Conservation (phyloP, 1,140 invertebrate genomes). For the Drosophila guanche region DNA sequence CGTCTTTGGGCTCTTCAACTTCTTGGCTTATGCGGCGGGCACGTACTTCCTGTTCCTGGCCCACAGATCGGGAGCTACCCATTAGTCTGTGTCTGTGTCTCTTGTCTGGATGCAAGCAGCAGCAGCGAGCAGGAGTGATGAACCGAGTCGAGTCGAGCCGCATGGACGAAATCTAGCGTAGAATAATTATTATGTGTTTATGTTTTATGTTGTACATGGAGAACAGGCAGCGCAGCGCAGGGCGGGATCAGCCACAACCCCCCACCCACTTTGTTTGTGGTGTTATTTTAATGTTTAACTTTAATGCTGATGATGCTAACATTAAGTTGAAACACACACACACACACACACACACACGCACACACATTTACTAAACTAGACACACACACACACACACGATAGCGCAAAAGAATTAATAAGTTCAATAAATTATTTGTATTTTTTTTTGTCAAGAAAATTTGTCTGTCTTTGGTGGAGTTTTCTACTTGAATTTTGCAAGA, state of each 20-base stretch:
- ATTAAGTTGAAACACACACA: conserved; percentile 44
- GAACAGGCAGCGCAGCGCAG: not conserved
- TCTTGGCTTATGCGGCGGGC: conserved; percentile 90
- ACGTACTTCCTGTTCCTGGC: conserved; percentile 90
- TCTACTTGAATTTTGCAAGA: too few species aligned
- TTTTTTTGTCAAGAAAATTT: conserved; percentile 30
- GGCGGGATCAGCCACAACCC: conserved; percentile 6
- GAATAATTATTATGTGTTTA: conserved; percentile 40
- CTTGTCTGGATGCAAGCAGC: not conserved
- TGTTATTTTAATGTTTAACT: conserved; percentile 74
- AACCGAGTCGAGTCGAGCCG: not conserved
- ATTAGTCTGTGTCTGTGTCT: too few species aligned
- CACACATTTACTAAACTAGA: conserved; percentile 6
- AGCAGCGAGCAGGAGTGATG: conserved; percentile 8
- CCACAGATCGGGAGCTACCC: conserved; percentile 86
- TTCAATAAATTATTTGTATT: conserved; percentile 78
- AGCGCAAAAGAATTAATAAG: conserved; percentile 50
- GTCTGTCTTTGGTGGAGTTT: not conserved
- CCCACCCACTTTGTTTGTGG: conserved; percentile 70
- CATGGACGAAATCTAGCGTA: conserved; percentile 34
- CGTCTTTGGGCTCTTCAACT: conserved; percentile 92
- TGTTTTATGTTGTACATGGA: conserved; percentile 26
- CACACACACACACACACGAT: conserved; percentile 27
- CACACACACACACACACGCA: conserved; percentile 4
- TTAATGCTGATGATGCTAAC: conserved; percentile 68